Evolutionary conservation across 2,888 invertebrate species (phyloP), one percentile per base, ranked within the genome.

Genomic region (Stenoptilia bipunctidactyla): DNA sequence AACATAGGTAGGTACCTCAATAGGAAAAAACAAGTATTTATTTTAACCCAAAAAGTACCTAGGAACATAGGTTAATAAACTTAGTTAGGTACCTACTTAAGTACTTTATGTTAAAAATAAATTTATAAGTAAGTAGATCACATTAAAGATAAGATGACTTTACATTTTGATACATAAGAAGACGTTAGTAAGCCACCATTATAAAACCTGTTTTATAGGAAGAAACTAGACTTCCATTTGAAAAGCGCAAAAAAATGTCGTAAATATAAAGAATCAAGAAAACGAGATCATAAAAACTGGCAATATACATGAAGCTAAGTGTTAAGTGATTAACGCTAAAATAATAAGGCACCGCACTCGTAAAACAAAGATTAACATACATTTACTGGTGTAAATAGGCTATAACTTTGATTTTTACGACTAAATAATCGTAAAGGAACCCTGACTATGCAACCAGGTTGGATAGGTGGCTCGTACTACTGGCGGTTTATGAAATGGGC

Each of bases 321-420:
- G 71, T 71, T 71, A 75, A 82, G 73, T 79, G 77, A 80, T 77
- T 74, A 70, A 79, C 73, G 69, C 69, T 75, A 72, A 73, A 77
- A 82, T 79, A 80, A 82, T 80, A 80, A 80, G 76, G 75, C 69
- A 65, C 72, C 64, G 62, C 65, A 75, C 66, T 75, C 82, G 73
- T 82, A 79, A 82, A 82, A 83, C 79, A 80, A 76, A 80, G 77
- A 82, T 83, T 83, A 82, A 80, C 79, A 82, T 79, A 82, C 80
- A 74, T 69, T 83, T 76, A 80, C 77, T 69, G 67, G 58, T 76
- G 80, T 80, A 82, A 84, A 84, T 83, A 82, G 82, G 70, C 84
- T 75, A 82, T 84, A 82, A 84, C 84, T 84, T 84, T 84, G 84
- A 85, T 84, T 85, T 85, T 85, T 85, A 85, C 82, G 83, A 84